A percentile compares a stretch with the other conserved stretches of the same genome.
Conservation (phyloP, 2,797 vertebrate species). For the Premnoplex brunnescens region DNA sequence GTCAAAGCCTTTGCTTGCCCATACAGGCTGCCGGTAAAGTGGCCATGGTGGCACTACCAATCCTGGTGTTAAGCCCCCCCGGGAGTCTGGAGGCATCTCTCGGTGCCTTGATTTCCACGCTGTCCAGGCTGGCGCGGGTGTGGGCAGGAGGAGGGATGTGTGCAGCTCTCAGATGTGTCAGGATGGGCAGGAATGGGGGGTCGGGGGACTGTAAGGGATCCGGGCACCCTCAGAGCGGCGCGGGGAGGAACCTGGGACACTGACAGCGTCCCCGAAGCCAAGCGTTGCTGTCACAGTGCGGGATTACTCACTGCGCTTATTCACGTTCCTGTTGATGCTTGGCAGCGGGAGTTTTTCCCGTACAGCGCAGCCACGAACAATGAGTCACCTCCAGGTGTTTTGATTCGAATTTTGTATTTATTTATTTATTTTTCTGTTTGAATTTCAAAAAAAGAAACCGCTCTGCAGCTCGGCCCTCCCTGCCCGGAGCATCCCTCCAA, state of each 20-base stretch:
- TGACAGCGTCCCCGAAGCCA: neutral
- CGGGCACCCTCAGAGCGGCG: neutral
- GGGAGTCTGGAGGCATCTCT: neutral
- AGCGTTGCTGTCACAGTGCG: neutral
- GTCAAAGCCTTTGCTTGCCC: neutral
- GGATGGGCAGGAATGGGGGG: neutral
- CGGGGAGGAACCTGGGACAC: neutral
- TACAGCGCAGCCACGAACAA: neutral
- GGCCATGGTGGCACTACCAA: neutral
- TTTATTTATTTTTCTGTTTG: neutral
- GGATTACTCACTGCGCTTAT: slow-evolving; percentile 24
- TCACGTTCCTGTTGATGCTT: slow-evolving; percentile 29
- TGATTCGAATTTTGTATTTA: neutral
- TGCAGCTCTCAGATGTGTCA: neutral
- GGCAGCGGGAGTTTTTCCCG: slow-evolving; percentile 53
- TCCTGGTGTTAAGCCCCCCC: neutral
- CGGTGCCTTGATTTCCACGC: accelerated
- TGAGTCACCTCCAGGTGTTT: slow-evolving; percentile 60
- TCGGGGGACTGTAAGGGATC: neutral
- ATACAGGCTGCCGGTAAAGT: neutral
- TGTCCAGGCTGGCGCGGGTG: neutral
- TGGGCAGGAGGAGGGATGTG: accelerated
- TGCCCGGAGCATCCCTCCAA: neutral
- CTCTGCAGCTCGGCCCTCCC: neutral
- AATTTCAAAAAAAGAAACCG: neutral